These are phyloP conservation scores for Teleopsis dalmanni DNA, from an alignment of 1,140 invertebrate species.

Conservation along the genomic window DNA sequence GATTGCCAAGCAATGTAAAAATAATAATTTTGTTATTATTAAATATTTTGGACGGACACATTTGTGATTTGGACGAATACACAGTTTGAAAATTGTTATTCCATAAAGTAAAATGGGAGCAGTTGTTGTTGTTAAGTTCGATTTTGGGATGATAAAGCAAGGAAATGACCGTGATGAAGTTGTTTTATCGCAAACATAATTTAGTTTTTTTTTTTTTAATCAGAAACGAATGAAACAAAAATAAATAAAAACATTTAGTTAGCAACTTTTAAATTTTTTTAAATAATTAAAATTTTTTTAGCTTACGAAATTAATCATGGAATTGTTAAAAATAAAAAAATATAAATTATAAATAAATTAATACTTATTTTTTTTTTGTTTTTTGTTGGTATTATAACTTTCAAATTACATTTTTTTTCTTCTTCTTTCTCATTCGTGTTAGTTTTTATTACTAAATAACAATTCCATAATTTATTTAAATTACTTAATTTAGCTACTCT, in stretches of 20 bases:
- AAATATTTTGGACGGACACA: constrained; percentile 1
- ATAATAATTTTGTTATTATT: background rate
- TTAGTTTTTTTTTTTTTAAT: constrained; percentile 18
- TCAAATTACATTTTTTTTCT: no score
- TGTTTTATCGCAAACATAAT: constrained; percentile 18
- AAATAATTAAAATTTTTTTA: background rate
- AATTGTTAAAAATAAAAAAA: no score
- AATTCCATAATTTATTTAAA: no score
- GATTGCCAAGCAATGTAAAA: background rate
- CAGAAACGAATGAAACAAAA: constrained; percentile 40
- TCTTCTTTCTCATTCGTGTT: no score
- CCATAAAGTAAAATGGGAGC: constrained; percentile 12
- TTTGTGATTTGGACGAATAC: constrained; percentile 31
- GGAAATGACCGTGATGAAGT: constrained; percentile 44
- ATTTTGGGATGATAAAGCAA: constrained; percentile 33
- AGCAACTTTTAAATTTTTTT: constrained; percentile 24
- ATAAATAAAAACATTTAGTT: constrained; percentile 43
- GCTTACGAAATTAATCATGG: no score
- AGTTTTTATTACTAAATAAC: no score
- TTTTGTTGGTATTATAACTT: no score
- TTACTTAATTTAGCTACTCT: no score
- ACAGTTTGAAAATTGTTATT: background rate
- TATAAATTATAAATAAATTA: no score
- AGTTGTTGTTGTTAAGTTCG: background rate
- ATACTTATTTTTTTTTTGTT: no score